phyloP scores from a whole-genome alignment of 2,113 vertebrate species.

The Connochaetes taurinus region DNA sequence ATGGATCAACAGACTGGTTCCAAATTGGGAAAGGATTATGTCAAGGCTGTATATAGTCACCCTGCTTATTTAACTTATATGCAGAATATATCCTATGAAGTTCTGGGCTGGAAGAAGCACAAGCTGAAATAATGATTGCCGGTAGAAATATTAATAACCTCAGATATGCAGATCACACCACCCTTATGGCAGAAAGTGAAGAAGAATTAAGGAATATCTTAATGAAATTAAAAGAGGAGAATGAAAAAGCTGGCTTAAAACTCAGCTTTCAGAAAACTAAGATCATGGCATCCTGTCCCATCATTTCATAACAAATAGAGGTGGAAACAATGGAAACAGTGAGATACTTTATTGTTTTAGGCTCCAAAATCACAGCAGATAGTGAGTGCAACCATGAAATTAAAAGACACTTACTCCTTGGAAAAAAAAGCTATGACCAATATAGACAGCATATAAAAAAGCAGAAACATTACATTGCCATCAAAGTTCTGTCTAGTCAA shows the following conservation, averaged over 20 bases:
- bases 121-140: background rate
- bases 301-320: background rate
- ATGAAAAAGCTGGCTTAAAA: background rate
- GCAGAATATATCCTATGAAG: background rate
- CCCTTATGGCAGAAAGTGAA: background rate
- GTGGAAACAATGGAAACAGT: background rate
- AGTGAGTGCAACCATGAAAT: background rate
- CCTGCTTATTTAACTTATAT: background rate
- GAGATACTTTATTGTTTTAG: background rate
- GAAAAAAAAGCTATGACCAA: background rate
- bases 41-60: background rate
- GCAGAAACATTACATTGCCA: background rate
- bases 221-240: background rate
- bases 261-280: background rate
- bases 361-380: background rate
- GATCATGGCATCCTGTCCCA: background rate
- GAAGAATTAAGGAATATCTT: background rate
- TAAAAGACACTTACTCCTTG: background rate
- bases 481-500: background rate
- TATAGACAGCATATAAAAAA: background rate
- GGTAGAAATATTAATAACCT: background rate
- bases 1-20: background rate
- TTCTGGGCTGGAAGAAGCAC: background rate
- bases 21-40: background rate
- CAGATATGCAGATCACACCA: background rate